Evolutionary conservation across 2,113 vertebrate species (phyloP), one percentile per base, ranked within the genome.

Genomic region (Corythornis madagascariensis): DNA sequence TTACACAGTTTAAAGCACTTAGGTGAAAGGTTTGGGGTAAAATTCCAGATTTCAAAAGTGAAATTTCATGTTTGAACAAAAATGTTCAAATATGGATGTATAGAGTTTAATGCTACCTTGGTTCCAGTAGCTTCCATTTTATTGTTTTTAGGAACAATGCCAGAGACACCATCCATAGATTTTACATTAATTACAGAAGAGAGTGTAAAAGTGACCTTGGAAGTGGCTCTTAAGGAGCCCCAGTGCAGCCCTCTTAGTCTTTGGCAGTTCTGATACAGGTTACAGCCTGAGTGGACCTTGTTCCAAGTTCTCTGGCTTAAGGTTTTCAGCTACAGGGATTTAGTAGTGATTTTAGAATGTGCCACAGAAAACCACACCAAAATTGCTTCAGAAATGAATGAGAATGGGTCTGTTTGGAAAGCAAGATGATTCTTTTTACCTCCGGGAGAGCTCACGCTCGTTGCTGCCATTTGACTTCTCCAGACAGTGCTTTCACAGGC

Each of bases 391-490:
- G 69, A 73, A 90, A 42, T 2, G 21, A 77, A 83, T 18, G 11
- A 64, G 42, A 29, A 90, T 77, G 25, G 5, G 20, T 70, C 31
- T 81, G 5, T 76, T 86, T 85, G 84, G 64, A 82, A 94, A 91
- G 33, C 52, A 35, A 71, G 29, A 60, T 33, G 66, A 55, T 63
- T 91, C 69, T 35, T 89, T 75, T 93, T 60, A 53, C 35, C 38
- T 56, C 35, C 2, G 2, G 59, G 53, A 21, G 21, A 86, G 61
- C 52, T 69, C n/a, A 25, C 0, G 1, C 43, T 73, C 16, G 1
- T 57, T 93, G 71, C 38, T 70, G 75, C 48, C 75, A 63, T 89
- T 82, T 91, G 77, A 89, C 78, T 92, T 88, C 84, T 85, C 26
- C 75, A 93, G 87, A 53, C 43, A 67, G 21, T 42, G 48, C 64